These are phyloP conservation scores for Catocala sponsa DNA, from an alignment of 2,888 invertebrate species.

Conservation along the genomic window DNA sequence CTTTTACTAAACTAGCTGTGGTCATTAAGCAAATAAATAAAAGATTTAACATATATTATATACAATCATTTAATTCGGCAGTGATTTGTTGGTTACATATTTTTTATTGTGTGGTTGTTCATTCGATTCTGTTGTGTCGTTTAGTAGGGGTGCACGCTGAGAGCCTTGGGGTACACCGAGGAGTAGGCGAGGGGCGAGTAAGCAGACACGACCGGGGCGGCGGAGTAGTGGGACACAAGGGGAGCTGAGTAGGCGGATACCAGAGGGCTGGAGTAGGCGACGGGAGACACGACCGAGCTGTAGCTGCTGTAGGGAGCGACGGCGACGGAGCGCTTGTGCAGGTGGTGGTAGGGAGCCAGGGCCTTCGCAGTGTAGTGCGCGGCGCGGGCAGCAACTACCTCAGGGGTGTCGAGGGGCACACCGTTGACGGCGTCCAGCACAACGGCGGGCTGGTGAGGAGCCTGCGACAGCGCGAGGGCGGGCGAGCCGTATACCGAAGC, in stretches of 20 bases:
- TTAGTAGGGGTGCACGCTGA: constrained; percentile 26
- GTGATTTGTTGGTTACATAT: constrained; percentile 15
- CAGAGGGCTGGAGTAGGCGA: constrained; percentile 51
- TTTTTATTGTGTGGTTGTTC: neutral
- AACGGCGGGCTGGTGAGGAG: constrained; percentile 79
- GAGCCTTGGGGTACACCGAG: constrained; percentile 59
- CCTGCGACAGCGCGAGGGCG: constrained; percentile 63
- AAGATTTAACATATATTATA: constrained; percentile 2
- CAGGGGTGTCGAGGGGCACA: constrained; percentile 83
- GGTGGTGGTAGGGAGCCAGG: constrained; percentile 73
- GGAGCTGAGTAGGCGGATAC: constrained; percentile 54
- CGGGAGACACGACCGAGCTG: constrained; percentile 67
- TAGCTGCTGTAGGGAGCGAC: constrained; percentile 70
- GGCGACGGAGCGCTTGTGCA: constrained; percentile 73
- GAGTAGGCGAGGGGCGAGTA: constrained; percentile 56
- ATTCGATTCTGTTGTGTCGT: neutral
- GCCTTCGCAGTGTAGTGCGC: constrained; percentile 83
- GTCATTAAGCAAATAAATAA: neutral
- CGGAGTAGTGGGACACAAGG: constrained; percentile 54
- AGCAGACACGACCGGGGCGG: constrained; percentile 51
- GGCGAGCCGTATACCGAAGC: constrained; percentile 43
- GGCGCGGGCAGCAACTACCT: constrained; percentile 82
- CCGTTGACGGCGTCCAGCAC: constrained; percentile 79
- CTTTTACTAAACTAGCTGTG: no score
- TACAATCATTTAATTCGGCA: constrained; percentile 30